Base-by-base conservation (phyloP, 37 sponge, comb jelly and placozoan genomes). In the Axinella damicornis region DNA sequence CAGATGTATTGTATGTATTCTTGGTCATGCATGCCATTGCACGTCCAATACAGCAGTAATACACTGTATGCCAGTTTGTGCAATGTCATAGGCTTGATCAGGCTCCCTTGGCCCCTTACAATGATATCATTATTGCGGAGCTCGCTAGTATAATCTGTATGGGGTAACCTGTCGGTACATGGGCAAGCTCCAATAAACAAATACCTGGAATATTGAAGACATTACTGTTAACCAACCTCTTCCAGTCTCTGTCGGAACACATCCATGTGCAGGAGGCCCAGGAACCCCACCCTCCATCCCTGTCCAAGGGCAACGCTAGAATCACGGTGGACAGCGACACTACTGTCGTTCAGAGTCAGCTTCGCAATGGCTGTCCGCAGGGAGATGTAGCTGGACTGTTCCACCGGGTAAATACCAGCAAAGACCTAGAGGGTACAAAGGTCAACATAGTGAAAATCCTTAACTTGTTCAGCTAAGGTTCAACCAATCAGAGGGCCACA, bases 281-380 rank as follows among this genome's bases (percentile, higher is more conserved):
- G 93, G 64, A 98, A 98, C 28, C 99, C 99, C 20, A 96, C 76
- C 65, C 92, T 82, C 94, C 94, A 98, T 19, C 99, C 99, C 74
- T 86, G 93, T 12, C 99, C 99, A 56, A 98, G 84, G 17, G 92
- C 93, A 25, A 73, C 84, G 65, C 96, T 96, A 37, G 76, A 79
- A 30, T 80, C 82, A 55, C 36, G 76, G 36, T 63, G 27, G n/a
- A 81, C 72, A 15, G 57, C 12, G 20, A 97, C 97, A 83, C 97
- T 97, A 63, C 94, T 61, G 60, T 97, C 97, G 78, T 97, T 97
- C 6, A 97, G 93, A 13, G 88, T 83, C 69, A 97, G 85, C 67
- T 94, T 94, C 15, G 85, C 93, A 1, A 97, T 38, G 2, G 97
- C 92, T 18, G 83, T 77, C 38, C 82, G 73, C 54, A 97, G 83